Evolutionary conservation across 2,113 vertebrate species (phyloP).

Genomic region (Prunella fulvescens): DNA sequence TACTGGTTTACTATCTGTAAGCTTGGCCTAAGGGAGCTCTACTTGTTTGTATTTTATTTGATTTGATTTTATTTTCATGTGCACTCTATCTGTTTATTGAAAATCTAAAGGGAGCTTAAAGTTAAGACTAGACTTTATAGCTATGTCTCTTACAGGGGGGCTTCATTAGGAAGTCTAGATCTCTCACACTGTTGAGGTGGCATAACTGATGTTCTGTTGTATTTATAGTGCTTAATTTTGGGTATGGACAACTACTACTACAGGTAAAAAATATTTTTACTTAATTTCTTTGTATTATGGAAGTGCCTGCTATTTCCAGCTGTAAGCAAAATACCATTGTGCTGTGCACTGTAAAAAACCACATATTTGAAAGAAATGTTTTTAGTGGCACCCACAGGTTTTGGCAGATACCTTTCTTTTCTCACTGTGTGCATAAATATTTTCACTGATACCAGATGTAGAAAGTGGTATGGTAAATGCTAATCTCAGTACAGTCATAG

Average conservation of each 20-base stretch:
- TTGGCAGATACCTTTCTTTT: constrained; percentile 55
- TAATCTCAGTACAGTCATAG: constrained; percentile 59
- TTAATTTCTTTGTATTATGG: background rate
- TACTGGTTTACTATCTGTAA: background rate
- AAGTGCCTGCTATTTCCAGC: background rate
- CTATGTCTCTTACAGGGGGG: background rate
- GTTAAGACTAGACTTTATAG: background rate
- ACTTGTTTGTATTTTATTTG: background rate
- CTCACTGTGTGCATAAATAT: constrained; percentile 59
- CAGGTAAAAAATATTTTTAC: background rate
- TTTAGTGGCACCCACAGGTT: constrained; percentile 59
- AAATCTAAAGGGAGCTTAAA: background rate
- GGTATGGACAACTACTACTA: background rate
- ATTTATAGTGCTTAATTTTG: background rate
- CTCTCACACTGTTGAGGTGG: background rate
- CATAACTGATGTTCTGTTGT: background rate
- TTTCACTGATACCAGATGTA: constrained; percentile 63
- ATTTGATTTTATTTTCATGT: constrained; percentile 41
- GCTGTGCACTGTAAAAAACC: background rate
- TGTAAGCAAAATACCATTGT: background rate
- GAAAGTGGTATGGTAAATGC: constrained; percentile 60
- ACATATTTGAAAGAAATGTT: constrained; percentile 44
- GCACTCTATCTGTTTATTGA: background rate
- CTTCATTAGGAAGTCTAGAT: background rate
- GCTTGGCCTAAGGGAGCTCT: background rate